phyloP scores from a whole-genome alignment of 1,140 invertebrate species.

The Campoletis sonorensis region DNA sequence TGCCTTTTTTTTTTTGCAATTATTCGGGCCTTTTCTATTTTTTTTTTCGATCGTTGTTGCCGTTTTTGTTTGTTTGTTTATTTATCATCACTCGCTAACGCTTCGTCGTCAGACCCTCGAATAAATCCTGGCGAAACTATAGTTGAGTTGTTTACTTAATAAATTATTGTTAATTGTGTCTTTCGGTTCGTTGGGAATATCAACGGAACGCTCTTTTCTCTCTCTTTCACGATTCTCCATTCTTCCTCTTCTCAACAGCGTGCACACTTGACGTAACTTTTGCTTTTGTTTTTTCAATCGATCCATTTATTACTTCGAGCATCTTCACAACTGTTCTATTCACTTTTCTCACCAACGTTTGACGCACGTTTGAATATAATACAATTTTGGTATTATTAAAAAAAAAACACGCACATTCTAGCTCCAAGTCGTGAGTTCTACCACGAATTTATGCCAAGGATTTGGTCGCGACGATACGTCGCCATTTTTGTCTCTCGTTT shows the following conservation, averaged over 20 bases:
- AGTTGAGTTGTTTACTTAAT: neutral
- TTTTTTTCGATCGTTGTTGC: neutral
- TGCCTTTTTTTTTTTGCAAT: neutral
- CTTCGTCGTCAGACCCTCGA: no score
- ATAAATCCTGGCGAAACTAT: neutral
- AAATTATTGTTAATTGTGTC: neutral
- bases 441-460: no score
- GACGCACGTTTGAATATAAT: no score
- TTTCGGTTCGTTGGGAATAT: neutral
- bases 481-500: no score
- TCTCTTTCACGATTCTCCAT: neutral
- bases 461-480: no score
- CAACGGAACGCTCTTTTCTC: neutral
- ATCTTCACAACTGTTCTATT: no score
- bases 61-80: neutral
- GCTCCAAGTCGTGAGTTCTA: no score
- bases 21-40: conserved; percentile 3
- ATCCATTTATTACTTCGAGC: neutral
- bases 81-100: no score
- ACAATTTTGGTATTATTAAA: no score
- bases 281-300: neutral
- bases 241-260: neutral
- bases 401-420: no score
- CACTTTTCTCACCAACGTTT: no score
- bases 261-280: neutral